phyloP scores from a whole-genome alignment of 2,113 vertebrate species.

The Zosterops hypoxanthus region DNA sequence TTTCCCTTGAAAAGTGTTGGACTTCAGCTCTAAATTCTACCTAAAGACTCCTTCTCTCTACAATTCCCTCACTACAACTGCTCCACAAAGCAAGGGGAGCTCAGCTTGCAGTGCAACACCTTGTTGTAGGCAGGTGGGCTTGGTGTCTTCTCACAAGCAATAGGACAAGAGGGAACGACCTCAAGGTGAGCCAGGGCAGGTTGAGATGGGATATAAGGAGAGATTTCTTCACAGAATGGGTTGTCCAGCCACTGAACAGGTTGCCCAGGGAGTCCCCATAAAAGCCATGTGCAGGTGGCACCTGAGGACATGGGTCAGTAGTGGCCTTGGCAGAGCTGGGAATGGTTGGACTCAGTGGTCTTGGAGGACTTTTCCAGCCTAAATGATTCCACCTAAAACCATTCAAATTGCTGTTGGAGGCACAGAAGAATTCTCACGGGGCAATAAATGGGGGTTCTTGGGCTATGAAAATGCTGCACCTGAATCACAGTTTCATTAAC shows the following conservation, averaged over 20 bases:
- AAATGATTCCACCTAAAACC: not conserved
- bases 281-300: not conserved
- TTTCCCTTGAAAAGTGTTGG: not conserved
- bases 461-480: not conserved
- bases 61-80: not conserved
- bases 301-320: not conserved
- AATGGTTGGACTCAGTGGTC: fast-evolving
- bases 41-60: not conserved
- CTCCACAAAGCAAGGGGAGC: not conserved
- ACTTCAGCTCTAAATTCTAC: not conserved
- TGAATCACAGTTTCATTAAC: not conserved
- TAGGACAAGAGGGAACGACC: fast-evolving
- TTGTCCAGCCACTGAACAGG: not conserved
- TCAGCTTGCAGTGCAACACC: not conserved
- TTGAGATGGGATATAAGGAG: not conserved
- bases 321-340: not conserved
- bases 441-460: not conserved
- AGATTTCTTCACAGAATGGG: not conserved
- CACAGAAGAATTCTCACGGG: not conserved
- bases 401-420: not conserved
- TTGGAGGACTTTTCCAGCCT: not conserved
- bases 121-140: not conserved
- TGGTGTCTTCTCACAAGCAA: not conserved
- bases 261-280: not conserved
- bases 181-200: not conserved